These are phyloP conservation scores for Tachystola acroxantha DNA, from an alignment of 2,888 invertebrate genomes.

Conservation along the genomic window DNA sequence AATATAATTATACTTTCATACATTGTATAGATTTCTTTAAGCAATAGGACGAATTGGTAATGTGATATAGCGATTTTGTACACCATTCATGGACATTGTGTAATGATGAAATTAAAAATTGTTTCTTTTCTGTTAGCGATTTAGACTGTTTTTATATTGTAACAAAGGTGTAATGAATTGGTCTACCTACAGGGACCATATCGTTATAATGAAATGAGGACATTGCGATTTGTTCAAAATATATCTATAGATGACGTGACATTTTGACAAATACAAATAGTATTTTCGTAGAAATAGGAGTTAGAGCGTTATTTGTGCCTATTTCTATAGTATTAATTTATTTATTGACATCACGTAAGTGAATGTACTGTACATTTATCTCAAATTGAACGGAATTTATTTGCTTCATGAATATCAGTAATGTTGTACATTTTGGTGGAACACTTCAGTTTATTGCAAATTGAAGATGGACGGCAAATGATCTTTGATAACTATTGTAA, in stretches of 20 bases:
- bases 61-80: conserved; percentile 39
- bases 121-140: conserved; percentile 9
- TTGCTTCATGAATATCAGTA: neutral
- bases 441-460: conserved; percentile 24
- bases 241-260: neutral
- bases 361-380: conserved; percentile 1
- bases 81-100: conserved; percentile 14
- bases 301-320: neutral
- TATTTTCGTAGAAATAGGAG: conserved; percentile 6
- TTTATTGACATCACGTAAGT: neutral
- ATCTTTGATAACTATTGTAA: conserved; percentile 25
- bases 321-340: conserved; percentile 11
- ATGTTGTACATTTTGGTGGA: conserved; percentile 1
- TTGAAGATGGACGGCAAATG: conserved; percentile 23
- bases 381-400: neutral
- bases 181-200: neutral
- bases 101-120: conserved; percentile 5
- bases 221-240: neutral
- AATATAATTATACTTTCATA: no score
- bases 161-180: conserved; percentile 1
- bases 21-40: conserved; percentile 34
- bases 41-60: conserved; percentile 37
- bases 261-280: conserved; percentile 2
- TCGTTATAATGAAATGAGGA: neutral
- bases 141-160: conserved; percentile 7